Conservation (phyloP, 2,888 invertebrate genomes). For the Trichopria drosophilae region DNA sequence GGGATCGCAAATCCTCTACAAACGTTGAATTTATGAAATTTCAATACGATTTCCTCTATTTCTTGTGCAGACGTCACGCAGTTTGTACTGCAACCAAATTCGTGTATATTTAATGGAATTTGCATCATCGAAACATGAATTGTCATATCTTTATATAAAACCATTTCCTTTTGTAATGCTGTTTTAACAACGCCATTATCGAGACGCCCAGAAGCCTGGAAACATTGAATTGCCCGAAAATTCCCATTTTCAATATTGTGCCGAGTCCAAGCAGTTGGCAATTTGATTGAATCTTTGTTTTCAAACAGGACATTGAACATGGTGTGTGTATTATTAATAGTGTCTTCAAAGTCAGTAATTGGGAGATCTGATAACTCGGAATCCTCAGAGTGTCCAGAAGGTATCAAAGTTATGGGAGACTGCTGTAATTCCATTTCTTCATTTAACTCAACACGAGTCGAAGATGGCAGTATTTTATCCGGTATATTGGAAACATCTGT, state of each 20-base stretch:
- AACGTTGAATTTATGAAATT: neutral
- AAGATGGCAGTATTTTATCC: no score
- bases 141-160: neutral
- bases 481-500: no score
- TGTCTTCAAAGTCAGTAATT: no score
- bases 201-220: neutral
- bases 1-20: constrained; percentile 3
- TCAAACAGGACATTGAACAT: no score
- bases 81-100: neutral
- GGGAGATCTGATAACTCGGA: no score
- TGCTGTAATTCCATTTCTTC: no score
- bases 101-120: neutral
- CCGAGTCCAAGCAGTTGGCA: constrained; percentile 5
- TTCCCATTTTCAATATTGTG: neutral
- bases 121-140: neutral
- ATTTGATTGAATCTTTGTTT: no score
- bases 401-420: no score
- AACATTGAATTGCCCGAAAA: neutral
- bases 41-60: neutral
- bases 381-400: no score
- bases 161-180: neutral
- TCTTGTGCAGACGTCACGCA: neutral
- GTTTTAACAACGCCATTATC: neutral
- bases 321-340: no score
- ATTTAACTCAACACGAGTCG: no score